Percentiles rank a stretch among this genome's conserved stretches.
These are phyloP conservation scores for Myrmecophaga tridactyla DNA, from an alignment of 2,113 vertebrate genomes.

Conservation along the genomic window DNA sequence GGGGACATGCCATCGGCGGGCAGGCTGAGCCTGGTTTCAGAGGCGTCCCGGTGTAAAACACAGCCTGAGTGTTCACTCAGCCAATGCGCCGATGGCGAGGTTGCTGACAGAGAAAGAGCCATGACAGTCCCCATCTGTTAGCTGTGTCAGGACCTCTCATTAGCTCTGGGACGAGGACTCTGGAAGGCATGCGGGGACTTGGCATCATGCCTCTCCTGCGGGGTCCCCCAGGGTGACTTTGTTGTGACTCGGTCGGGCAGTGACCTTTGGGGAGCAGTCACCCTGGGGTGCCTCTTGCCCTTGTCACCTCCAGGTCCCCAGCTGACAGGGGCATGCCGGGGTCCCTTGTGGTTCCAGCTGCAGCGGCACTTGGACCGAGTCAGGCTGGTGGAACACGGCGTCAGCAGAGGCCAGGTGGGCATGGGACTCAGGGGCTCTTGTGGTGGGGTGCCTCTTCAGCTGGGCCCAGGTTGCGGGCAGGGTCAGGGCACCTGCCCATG, in stretches of 20 bases:
- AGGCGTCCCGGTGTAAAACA: background rate
- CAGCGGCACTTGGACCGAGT: background rate
- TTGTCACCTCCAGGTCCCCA: background rate
- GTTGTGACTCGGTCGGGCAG: background rate
- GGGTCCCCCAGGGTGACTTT: background rate
- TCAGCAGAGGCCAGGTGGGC: background rate
- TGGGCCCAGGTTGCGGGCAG: background rate
- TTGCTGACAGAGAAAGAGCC: background rate
- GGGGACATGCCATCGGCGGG: accelerated
- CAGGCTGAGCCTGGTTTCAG: background rate
- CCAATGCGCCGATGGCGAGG: accelerated
- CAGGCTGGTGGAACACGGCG: background rate
- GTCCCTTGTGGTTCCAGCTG: background rate
- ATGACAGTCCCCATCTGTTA: accelerated
- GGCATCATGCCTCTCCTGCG: background rate
- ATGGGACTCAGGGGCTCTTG: accelerated
- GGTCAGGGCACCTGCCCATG: background rate
- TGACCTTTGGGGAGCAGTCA: too few relatives aligned
- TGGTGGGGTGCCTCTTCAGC: background rate
- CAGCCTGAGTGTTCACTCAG: background rate
- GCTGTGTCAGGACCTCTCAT: background rate
- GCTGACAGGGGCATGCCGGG: background rate
- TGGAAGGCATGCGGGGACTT: background rate
- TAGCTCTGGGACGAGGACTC: constrained; percentile 42
- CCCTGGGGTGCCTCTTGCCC: background rate